Conservation (phyloP, 2,113 vertebrate species). For the Prionailurus bengalensis region DNA sequence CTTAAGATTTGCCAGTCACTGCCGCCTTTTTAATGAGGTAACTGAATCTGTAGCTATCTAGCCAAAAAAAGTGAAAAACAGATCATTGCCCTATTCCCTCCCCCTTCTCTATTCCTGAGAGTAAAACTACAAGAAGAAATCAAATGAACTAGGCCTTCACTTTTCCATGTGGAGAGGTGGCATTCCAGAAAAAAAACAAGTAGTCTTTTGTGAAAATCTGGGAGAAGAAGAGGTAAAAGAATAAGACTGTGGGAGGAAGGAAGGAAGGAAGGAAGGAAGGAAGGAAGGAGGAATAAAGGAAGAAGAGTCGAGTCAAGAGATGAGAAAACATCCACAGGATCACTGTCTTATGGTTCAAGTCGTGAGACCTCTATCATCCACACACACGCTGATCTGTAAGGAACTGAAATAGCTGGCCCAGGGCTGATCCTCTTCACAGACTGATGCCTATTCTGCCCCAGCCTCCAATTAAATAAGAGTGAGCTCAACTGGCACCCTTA, state of each 20-base stretch:
- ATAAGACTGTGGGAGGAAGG: neutral
- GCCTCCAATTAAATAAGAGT: neutral
- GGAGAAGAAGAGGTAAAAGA: neutral
- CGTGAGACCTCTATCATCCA: neutral
- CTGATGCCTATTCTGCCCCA: neutral
- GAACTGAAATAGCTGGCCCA: neutral
- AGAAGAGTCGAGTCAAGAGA: neutral
- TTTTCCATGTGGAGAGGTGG: neutral
- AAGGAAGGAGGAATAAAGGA: neutral
- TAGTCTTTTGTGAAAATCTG: conserved; percentile 26
- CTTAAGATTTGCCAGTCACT: neutral
- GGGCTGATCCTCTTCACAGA: neutral
- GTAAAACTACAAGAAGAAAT: neutral
- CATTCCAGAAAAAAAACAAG: neutral
- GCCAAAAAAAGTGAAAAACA: neutral
- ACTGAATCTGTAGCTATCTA: neutral
- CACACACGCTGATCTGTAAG: neutral
- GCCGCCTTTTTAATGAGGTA: neutral
- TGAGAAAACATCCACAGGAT: neutral
- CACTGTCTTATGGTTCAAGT: neutral
- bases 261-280: neutral
- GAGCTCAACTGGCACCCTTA: neutral
- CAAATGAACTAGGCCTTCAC: neutral
- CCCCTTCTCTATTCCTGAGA: neutral
- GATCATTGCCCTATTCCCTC: neutral